phyloP scores from a whole-genome alignment of 2,113 vertebrate species.

The Cathartes aura region DNA sequence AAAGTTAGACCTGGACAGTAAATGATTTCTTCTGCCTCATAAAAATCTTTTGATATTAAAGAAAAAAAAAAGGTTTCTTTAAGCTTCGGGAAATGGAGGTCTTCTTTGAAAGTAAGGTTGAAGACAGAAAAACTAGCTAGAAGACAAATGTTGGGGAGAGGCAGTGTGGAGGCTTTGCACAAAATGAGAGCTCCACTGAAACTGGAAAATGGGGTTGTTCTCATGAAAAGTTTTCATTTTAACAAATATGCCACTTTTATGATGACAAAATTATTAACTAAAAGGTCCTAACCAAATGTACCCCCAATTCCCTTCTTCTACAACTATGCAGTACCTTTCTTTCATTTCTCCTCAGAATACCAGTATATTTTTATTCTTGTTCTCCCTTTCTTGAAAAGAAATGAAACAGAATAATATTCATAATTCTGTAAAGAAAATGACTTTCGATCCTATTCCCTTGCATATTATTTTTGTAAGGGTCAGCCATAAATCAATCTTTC shows the following conservation, averaged over 20 bases:
- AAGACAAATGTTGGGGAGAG: not conserved
- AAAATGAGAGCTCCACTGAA: not conserved
- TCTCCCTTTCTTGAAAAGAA: conserved; percentile 33
- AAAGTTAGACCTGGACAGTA: not conserved
- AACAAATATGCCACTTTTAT: not conserved
- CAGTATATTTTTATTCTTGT: not conserved
- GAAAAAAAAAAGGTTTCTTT: not conserved
- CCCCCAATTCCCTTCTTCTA: not conserved
- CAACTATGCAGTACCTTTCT: not conserved
- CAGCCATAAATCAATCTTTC: conserved; percentile 67
- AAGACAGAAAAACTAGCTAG: not conserved
- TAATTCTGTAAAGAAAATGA: conserved; percentile 75
- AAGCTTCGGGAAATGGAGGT: not conserved
- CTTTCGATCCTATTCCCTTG: conserved; percentile 58
- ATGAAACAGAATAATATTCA: conserved; percentile 53
- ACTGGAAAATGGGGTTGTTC: not conserved
- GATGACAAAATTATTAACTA: not conserved
- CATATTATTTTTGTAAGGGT: conserved; percentile 61
- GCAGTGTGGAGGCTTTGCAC: not conserved
- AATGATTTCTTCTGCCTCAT: not conserved
- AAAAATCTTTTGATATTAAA: not conserved
- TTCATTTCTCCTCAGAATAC: not conserved
- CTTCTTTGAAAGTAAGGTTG: not conserved
- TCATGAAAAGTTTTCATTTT: not conserved
- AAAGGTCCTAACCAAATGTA: not conserved